A percentile compares a stretch with the other conserved stretches of the same genome.
phyloP scores from a whole-genome alignment of 2,888 invertebrate genomes.

The Allygus modestus region DNA sequence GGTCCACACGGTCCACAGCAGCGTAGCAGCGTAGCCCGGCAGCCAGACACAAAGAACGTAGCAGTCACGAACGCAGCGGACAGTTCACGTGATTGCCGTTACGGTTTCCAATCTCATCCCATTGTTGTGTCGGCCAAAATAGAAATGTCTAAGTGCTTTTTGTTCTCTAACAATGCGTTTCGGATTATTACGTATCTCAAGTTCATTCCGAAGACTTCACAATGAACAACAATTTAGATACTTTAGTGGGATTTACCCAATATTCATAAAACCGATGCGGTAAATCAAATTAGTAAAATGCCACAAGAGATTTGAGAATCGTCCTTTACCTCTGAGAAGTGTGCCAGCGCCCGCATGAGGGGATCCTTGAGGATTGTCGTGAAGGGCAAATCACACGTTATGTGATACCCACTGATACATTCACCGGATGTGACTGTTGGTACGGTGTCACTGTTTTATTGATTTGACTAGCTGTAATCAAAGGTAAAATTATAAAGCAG shows the following conservation, averaged over 20 bases:
- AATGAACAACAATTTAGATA: too few relatives aligned
- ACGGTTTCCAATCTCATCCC: constrained; percentile 44
- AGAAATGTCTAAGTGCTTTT: constrained; percentile 53
- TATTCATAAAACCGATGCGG: too few relatives aligned
- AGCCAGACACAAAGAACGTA: constrained; percentile 21
- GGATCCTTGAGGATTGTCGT: not conserved
- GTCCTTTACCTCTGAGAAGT: not conserved
- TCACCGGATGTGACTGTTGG: not conserved
- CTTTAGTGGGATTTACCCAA: too few relatives aligned
- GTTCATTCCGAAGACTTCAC: not conserved
- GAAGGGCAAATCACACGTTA: not conserved
- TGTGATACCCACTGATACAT: not conserved
- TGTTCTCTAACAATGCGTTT: constrained; percentile 50
- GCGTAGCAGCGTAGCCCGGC: not conserved
- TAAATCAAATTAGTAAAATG: too few relatives aligned
- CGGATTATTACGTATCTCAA: constrained; percentile 43
- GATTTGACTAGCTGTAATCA: too few relatives aligned
- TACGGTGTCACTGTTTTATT: not conserved
- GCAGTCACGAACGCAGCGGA: constrained; percentile 40
- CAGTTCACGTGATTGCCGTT: constrained; percentile 48
- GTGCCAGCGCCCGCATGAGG: not conserved
- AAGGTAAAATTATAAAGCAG: too few relatives aligned
- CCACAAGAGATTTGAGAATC: too few relatives aligned
- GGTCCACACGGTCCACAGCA: not conserved
- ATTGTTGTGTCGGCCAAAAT: constrained; percentile 42